A percentile compares a stretch with the other conserved stretches of the same genome.
phyloP scores from a whole-genome alignment of 2,113 vertebrate genomes.

The Equus quagga region DNA sequence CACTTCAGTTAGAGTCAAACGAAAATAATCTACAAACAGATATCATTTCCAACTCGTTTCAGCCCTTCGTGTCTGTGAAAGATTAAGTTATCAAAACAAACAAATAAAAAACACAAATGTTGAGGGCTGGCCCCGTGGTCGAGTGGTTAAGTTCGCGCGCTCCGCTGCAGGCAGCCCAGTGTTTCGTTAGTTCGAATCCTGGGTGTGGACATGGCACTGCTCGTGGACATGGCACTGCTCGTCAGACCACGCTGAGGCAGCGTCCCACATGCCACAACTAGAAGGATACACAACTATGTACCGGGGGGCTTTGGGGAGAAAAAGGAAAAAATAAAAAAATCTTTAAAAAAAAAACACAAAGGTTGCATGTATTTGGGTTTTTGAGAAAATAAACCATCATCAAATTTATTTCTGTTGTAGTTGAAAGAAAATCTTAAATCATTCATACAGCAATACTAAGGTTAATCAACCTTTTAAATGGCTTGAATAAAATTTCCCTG shows the following conservation, averaged over 20 bases:
- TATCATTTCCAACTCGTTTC: neutral
- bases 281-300: too few species aligned
- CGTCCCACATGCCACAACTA: too few species aligned
- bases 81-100: neutral
- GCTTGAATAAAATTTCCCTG: neutral
- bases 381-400: neutral
- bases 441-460: neutral
- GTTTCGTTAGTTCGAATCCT: too few species aligned
- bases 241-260: too few species aligned
- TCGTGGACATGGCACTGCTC: too few species aligned
- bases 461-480: neutral
- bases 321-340: neutral
- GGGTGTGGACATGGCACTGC: too few species aligned
- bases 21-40: neutral
- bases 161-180: too few species aligned
- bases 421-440: neutral
- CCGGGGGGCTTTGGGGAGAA: too few species aligned
- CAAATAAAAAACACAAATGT: neutral
- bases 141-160: too few species aligned
- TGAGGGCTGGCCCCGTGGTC: too few species aligned
- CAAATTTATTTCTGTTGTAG: neutral
- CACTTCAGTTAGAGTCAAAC: neutral
- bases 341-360: neutral
- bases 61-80: neutral
- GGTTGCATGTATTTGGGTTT: neutral